Percentiles rank a stretch among this genome's conserved stretches.
Evolutionary conservation across 2,888 invertebrate genomes (phyloP).

Genomic region (Imbricaverruca yamaguchii): DNA sequence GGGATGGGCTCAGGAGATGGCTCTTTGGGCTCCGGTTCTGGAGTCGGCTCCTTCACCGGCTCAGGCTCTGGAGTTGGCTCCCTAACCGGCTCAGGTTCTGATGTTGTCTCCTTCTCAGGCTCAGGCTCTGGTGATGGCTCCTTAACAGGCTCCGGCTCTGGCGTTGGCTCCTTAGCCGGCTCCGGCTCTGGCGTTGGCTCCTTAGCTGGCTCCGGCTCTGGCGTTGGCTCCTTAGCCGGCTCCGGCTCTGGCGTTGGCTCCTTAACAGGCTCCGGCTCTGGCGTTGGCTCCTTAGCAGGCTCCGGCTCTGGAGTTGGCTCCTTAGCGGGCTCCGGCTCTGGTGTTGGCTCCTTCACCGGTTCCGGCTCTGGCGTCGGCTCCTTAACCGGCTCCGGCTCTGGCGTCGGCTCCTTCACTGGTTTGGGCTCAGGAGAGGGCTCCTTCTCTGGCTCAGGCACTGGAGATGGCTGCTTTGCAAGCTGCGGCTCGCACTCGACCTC

Average conservation of each 20-base stretch:
- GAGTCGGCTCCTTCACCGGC: too few relatives aligned
- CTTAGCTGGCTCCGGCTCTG: neutral
- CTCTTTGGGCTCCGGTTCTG: too few relatives aligned
- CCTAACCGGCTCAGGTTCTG: too few relatives aligned
- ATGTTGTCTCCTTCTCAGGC: neutral
- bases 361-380: conserved; percentile 7
- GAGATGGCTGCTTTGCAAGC: neutral
- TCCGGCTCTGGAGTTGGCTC: conserved; percentile 1
- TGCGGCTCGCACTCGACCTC: neutral
- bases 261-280: neutral
- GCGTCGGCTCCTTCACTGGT: neutral
- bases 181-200: neutral
- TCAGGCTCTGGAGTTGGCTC: too few relatives aligned
- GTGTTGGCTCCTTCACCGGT: neutral
- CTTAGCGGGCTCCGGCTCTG: neutral
- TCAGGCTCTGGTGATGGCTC: neutral
- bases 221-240: neutral
- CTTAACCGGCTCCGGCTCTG: neutral
- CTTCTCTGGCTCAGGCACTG: neutral
- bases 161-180: neutral
- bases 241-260: neutral
- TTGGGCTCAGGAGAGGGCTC: conserved; percentile 6
- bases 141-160: neutral
- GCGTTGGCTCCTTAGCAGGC: neutral
- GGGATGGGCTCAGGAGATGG: too few relatives aligned